These are phyloP conservation scores for Pterostichus madidus DNA, from an alignment of 2,888 invertebrate genomes.

Conservation along the genomic window DNA sequence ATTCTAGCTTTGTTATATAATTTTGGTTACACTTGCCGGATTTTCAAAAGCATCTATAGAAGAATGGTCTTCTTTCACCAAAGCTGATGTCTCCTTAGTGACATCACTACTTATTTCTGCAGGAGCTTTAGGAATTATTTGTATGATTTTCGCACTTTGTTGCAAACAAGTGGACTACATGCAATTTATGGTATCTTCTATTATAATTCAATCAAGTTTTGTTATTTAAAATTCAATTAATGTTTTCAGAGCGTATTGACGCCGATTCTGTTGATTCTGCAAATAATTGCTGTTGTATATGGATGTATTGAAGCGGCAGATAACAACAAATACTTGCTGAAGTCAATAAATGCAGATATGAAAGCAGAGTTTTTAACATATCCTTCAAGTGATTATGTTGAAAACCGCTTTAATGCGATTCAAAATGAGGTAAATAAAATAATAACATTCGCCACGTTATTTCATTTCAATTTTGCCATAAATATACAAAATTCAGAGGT, in stretches of 20 bases:
- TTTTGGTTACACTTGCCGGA: background rate
- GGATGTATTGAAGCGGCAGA: conserved; percentile 1
- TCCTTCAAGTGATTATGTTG: background rate
- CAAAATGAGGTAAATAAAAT: conserved; percentile 6
- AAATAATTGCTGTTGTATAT: conserved; percentile 15
- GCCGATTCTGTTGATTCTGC: background rate
- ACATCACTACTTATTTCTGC: conserved; percentile 15
- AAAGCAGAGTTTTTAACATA: conserved; percentile 2
- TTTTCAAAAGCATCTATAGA: background rate
- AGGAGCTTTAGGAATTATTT: background rate
- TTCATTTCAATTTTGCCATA: too few relatives aligned
- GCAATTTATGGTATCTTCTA: background rate
- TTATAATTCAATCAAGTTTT: background rate
- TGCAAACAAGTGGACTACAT: background rate
- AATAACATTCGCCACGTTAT: too few relatives aligned
- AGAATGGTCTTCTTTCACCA: conserved; percentile 7
- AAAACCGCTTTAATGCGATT: background rate
- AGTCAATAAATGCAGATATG: conserved; percentile 3
- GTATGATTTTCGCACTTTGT: background rate
- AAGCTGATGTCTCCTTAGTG: background rate
- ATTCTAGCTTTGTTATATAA: conserved; percentile 3
- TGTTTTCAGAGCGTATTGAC: background rate
- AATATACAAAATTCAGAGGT: too few relatives aligned
- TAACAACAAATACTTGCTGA: background rate
- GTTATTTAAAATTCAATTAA: background rate